phyloP scores from a whole-genome alignment of 1,140 invertebrate genomes.

The Nephila pilipes region DNA sequence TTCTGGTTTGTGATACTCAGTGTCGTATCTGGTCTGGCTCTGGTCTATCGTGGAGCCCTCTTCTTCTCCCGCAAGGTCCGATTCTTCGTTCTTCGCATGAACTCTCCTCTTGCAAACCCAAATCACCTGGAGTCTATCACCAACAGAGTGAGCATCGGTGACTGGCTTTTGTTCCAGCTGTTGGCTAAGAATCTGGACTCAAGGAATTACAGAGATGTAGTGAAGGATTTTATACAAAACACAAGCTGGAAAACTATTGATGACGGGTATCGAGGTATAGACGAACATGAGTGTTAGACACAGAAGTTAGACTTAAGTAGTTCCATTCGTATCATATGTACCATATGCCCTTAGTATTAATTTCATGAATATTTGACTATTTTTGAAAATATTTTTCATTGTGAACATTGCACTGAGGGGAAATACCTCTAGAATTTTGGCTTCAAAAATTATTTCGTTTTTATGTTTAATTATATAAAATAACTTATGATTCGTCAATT shows the following conservation, averaged over 20 bases:
- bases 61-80: constrained; percentile 84
- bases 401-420: too few species aligned
- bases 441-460: too few species aligned
- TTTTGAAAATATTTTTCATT: too few species aligned
- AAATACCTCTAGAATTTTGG: too few species aligned
- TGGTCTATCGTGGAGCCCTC: constrained; percentile 89
- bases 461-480: too few species aligned
- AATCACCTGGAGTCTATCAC: constrained; percentile 66
- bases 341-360: too few species aligned
- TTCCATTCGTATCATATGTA: too few species aligned
- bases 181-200: constrained; percentile 91
- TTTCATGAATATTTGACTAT: too few species aligned
- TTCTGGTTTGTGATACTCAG: constrained; percentile 81
- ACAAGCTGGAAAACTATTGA: not conserved
- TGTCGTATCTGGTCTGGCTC: constrained; percentile 86
- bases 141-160: constrained; percentile 85
- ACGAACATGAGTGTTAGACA: not conserved
- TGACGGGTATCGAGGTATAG: not conserved
- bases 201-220: constrained; percentile 77
- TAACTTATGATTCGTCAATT: too few species aligned
- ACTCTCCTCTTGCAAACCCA: constrained; percentile 57
- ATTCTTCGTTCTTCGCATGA: constrained; percentile 48
- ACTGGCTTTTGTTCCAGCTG: constrained; percentile 91
- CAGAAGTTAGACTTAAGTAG: too few species aligned
- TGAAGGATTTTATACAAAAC: constrained; percentile 73